phyloP scores from a whole-genome alignment of 2,797 vertebrate species.

The Botia kubotai region DNA sequence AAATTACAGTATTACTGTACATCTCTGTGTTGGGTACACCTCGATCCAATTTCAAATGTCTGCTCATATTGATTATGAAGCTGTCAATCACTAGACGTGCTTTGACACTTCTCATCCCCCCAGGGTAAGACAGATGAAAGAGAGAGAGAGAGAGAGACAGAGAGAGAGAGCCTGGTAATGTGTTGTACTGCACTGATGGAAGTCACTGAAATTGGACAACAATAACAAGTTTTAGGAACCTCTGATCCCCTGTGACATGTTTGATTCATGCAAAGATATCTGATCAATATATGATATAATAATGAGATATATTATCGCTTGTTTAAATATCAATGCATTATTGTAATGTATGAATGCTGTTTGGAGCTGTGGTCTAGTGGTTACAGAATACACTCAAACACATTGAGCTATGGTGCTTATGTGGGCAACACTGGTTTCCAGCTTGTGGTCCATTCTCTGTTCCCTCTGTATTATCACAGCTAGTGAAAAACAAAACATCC shows the following conservation, averaged over 20 bases:
- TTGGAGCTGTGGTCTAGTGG: not conserved
- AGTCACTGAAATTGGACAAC: constrained; percentile 6
- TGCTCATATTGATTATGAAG: constrained; percentile 6
- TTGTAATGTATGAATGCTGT: not conserved
- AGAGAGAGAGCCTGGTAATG: not conserved
- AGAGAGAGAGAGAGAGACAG: not conserved
- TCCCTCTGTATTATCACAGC: not conserved
- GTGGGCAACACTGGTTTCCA: too few relatives aligned
- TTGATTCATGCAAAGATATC: too few relatives aligned
- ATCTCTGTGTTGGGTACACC: not conserved
- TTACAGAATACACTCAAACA: not conserved
- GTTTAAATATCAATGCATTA: not conserved
- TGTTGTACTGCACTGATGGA: constrained; percentile 10
- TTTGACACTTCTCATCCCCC: constrained; percentile 14
- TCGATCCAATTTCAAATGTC: not conserved
- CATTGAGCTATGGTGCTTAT: not conserved
- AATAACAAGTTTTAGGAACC: not conserved
- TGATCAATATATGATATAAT: too few relatives aligned
- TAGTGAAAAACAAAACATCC: not conserved
- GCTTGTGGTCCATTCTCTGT: not conserved
- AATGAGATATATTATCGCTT: too few relatives aligned
- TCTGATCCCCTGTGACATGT: not conserved
- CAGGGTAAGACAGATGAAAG: not conserved
- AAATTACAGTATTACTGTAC: not conserved
- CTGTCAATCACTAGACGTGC: constrained; percentile 20